Conservation (phyloP, 2,113 vertebrate species). For the Oriolus oriolus region DNA sequence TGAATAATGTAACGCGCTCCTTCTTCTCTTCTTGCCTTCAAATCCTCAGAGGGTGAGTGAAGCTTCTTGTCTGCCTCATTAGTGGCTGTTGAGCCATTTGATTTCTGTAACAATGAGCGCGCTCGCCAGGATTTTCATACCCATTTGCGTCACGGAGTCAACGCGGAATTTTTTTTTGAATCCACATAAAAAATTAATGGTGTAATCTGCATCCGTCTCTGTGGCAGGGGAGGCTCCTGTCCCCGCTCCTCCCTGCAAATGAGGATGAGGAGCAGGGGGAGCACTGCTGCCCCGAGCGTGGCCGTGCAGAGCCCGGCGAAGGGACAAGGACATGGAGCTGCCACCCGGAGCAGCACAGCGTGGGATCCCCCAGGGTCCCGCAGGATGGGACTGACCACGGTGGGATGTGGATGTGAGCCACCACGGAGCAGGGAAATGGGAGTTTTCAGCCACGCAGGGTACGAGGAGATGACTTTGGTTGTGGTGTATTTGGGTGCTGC, state of each 20-base stretch:
- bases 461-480: rapidly evolving
- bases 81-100: constrained; percentile 82
- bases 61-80: constrained; percentile 87
- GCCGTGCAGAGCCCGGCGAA: neutral
- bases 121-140: constrained; percentile 75
- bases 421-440: rapidly evolving
- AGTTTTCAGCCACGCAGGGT: rapidly evolving
- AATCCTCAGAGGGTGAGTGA: constrained; percentile 82
- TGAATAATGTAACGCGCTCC: constrained; percentile 81
- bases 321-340: neutral
- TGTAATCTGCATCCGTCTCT: constrained; percentile 49
- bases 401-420: neutral
- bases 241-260: neutral
- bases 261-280: neutral
- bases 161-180: constrained; percentile 64
- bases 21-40: constrained; percentile 77
- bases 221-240: neutral
- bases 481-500: neutral
- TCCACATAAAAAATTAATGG: constrained; percentile 75
- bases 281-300: rapidly evolving
- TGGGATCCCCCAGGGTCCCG: neutral
- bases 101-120: constrained; percentile 80
- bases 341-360: rapidly evolving
- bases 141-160: constrained; percentile 72
- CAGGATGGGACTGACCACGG: rapidly evolving